Base-by-base conservation (phyloP, 92 coral and sea anemone genomes). In the Porites evermanni region DNA sequence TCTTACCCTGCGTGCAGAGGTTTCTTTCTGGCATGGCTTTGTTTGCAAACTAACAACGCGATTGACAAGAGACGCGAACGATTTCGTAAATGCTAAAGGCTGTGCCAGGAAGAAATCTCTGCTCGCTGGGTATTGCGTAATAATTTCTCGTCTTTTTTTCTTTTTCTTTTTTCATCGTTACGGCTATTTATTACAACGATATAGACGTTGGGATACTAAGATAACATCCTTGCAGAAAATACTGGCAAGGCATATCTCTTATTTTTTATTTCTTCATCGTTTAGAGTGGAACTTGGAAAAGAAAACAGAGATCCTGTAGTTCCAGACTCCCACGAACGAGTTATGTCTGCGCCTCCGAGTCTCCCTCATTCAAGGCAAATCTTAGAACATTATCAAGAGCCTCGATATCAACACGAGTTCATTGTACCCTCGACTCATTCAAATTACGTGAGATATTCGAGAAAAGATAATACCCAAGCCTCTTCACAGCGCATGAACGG, bases 331-430 rank as follows among this genome's bases (percentile, higher is more conserved):
- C 73, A 13, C 8, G 44, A 23, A 10, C 72, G 80, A 23, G 87
- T 74, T 23, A 21, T 61, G 19, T 16, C 87, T 66, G 80, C 87
- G 61, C 87, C 87, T 7, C 80, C 80, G 18, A 74, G 53, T 52
- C 50, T 83, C 72, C 26, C 24, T 83, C 66, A 73, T 16, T 52
- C 87, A 51, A 50, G 87, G 73, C 65, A 64, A 61, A 51, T 12
- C 65, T 60, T 24, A 2, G 26, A 65, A 83, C 80, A 51, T n/a
- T 72, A 60, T 0, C 72, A 61, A 17, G n/a, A 11, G 50, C 80
- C 63, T 52, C 64, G 70, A 72, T 63, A 59, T 70, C 67, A 71
- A 81, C 69, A 19, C 11, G 86, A 56, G 56, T 29, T 23, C 4
- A 29, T 16, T 3, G n/a, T 2, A 38, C 59, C 78, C 11, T 52